Evolutionary conservation across 2,113 vertebrate genomes (phyloP), one percentile per base, ranked within the genome.

Genomic region (Xyrauchen texanus): DNA sequence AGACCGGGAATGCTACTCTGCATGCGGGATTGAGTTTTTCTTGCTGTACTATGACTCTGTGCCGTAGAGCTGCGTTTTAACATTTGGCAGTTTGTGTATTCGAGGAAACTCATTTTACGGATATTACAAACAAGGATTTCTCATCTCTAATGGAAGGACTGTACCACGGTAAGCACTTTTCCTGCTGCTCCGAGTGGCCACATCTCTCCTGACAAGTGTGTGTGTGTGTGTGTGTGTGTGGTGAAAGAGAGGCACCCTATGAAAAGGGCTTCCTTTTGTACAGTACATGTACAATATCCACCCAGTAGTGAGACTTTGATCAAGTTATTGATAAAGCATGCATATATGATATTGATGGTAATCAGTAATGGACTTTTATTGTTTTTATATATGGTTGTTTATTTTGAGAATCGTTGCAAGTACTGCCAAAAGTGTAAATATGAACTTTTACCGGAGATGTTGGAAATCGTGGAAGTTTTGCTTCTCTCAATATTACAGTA

Each of bases 141-240:
- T 81, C 21, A 0, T 76, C 64, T 73, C 82, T 82, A 79, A 85
- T 85, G 83, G 83, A 85, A 82, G 83, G 80, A 80, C 73, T 85
- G 49, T 85, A 85, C 73, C 83, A 85, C 64, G 83, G 83, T 85
- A 77, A 82, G 82, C n/a, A 34, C 55, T 67, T 78, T 72, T 46
- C 67, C 80, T 49, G 58, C 68, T 47, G 53, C 34, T 76, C 65
- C 3, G 53, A 6, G 5, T 9, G 3, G 34, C 55, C 46, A 42
- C 34, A 52, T 62, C 21, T 34, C 21, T 10, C 6, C 11, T 34
- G 52, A 13, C 53, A 7, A 42, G 21, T 34, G 21, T 34, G 21
- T 34, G 21, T 34, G 21, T 34, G 21, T 34, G 21, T 34, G 21
- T 34, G 21, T 34, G 21, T 34, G 21, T 34, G 21, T 34, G 21